Base-by-base conservation (phyloP, 2,113 vertebrate species). In the Syrmaticus mikado region DNA sequence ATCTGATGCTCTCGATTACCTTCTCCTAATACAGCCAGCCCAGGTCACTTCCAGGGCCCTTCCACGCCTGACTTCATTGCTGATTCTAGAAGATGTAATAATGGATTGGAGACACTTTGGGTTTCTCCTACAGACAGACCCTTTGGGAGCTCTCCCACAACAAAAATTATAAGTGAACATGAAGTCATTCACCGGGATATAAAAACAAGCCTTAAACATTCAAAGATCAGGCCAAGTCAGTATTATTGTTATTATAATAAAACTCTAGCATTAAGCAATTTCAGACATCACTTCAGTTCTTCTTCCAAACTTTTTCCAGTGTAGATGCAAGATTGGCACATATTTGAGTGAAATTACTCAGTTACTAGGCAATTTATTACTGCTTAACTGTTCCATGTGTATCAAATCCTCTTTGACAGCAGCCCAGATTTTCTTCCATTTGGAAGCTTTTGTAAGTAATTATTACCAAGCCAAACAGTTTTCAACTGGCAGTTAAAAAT, bases 301-400 rank as follows among this genome's bases (percentile, higher is more conserved):
- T 94, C 92, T 87, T 96, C 91, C 91, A 96, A 92, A 58, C 15
- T 46, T 77, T 96, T 91, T 91, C 53, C 66, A 87, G 14, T 27
- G 68, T n/a, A 87, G 72, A 92, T 53, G 68, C 89, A 93, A 96
- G 92, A 97, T 6, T 95, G 92, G 93, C 84, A 89, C 79, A 55
- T 85, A 89, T 77, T 82, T 87, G 60, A 87, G 55, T 84, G 76
- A 95, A 95, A 95, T 96, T 91, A 92, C 53, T 90, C 76, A 84
- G 87, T 94, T 88, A 91, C 89, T 84, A 86, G 43, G 85, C 76
- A 94, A 93, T 95, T 95, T 96, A 92, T 91, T 92, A 87, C 89
- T 92, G 82, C 87, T 94, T 96, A 96, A 92, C 92, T 96, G 92
- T 95, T 95, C 93, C 89, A 92, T 95, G 71, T 83, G 82, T 76